phyloP scores from a whole-genome alignment of 1,140 invertebrate species.

The Drosophila murphyi region DNA sequence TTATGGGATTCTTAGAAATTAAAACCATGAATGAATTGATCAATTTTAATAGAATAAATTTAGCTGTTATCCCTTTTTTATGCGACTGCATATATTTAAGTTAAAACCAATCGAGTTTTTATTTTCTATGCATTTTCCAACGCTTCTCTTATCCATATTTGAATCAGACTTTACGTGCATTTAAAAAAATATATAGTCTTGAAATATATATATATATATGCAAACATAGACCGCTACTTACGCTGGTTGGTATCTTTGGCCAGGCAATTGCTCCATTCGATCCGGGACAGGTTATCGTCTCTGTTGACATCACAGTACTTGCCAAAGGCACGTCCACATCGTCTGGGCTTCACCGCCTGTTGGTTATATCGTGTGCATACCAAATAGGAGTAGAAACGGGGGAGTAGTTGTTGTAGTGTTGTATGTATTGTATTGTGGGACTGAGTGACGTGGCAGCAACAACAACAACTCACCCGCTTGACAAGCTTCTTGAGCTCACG shows the following conservation, averaged over 20 bases:
- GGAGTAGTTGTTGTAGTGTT: not conserved
- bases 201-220: not conserved
- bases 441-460: conserved; percentile 1
- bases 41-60: no score
- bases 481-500: conserved; percentile 91
- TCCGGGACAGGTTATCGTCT: conserved; percentile 90
- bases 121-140: no score
- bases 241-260: conserved; percentile 87
- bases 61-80: no score
- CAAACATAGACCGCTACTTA: conserved; percentile 72
- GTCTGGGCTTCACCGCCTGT: conserved; percentile 92
- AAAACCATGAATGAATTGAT: no score
- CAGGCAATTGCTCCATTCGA: conserved; percentile 94
- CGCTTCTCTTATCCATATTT: not conserved
- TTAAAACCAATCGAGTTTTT: no score
- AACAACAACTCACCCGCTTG: conserved; percentile 87
- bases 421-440: not conserved
- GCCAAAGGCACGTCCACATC: conserved; percentile 95
- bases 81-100: no score
- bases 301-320: conserved; percentile 92
- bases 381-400: conserved; percentile 7
- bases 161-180: not conserved
- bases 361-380: conserved; percentile 23
- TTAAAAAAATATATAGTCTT: not conserved
- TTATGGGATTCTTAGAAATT: no score